Evolutionary conservation across 2,888 invertebrate species (phyloP).

Genomic region (Scaptodrosophila latifasciaeformis): DNA sequence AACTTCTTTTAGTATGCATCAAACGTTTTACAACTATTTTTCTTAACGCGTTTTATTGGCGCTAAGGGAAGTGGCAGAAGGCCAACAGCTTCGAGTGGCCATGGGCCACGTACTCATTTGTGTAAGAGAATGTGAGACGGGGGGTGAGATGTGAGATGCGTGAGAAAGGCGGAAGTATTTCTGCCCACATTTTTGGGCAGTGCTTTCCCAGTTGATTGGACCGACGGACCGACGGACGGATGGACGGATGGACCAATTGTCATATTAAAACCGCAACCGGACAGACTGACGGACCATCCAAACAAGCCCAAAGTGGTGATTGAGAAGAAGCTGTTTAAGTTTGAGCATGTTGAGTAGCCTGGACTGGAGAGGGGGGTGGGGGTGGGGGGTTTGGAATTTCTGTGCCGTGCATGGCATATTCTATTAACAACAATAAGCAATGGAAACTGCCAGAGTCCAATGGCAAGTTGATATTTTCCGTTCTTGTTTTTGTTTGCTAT

Average conservation of each 20-base stretch:
- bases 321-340: neutral
- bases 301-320: neutral
- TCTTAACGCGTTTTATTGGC: slow-evolving; percentile 65
- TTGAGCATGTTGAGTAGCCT: too few relatives aligned
- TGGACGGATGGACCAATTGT: slow-evolving; percentile 54
- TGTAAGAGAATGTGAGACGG: neutral
- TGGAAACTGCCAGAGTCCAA: neutral
- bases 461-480: slow-evolving; percentile 17
- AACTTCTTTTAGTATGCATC: slow-evolving; percentile 64
- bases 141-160: too few relatives aligned
- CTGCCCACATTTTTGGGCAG: too few relatives aligned
- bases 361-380: neutral
- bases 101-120: neutral
- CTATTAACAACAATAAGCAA: slow-evolving; percentile 53
- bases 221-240: slow-evolving; percentile 8
- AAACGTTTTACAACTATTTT: slow-evolving; percentile 70
- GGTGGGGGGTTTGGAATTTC: slow-evolving; percentile 2
- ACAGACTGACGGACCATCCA: neutral
- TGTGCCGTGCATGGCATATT: slow-evolving; percentile 61
- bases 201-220: neutral
- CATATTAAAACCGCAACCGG: slow-evolving; percentile 61
- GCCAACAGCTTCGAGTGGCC: neutral
- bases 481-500: slow-evolving; percentile 55
- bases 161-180: neutral
- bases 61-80: slow-evolving; percentile 50